Conservation (phyloP, 2,113 vertebrate species). For the Ovis canadensis region DNA sequence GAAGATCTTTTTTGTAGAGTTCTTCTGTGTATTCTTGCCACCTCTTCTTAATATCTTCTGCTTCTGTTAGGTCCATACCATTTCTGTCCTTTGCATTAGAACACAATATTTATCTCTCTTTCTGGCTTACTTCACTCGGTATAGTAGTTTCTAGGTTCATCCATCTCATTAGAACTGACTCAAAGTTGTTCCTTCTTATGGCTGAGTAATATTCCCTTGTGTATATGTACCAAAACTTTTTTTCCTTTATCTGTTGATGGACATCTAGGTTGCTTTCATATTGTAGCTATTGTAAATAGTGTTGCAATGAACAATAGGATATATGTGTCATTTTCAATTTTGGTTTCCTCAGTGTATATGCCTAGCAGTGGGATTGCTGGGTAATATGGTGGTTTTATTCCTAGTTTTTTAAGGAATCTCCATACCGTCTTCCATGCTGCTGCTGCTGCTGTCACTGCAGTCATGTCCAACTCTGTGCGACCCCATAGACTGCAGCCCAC, state of each 20-base stretch:
- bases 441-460: too few relatives aligned
- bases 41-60: too few relatives aligned
- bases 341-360: not conserved
- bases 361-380: not conserved
- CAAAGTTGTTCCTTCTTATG: not conserved
- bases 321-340: not conserved
- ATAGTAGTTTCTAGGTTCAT: not conserved
- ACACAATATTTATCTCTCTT: not conserved
- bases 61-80: too few relatives aligned
- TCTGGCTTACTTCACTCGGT: not conserved
- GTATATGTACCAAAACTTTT: not conserved
- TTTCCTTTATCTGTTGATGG: not conserved
- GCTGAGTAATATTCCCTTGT: not conserved
- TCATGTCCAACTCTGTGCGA: accelerated
- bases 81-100: not conserved
- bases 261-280: not conserved
- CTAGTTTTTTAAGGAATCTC: not conserved
- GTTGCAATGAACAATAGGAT: not conserved
- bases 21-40: too few relatives aligned
- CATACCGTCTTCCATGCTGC: not conserved
- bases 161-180: not conserved
- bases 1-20: too few relatives aligned
- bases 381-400: not conserved
- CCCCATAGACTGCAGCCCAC: too few relatives aligned
- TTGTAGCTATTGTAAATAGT: not conserved